Conservation (phyloP, 2,113 vertebrate genomes). For the Excalfactoria chinensis region DNA sequence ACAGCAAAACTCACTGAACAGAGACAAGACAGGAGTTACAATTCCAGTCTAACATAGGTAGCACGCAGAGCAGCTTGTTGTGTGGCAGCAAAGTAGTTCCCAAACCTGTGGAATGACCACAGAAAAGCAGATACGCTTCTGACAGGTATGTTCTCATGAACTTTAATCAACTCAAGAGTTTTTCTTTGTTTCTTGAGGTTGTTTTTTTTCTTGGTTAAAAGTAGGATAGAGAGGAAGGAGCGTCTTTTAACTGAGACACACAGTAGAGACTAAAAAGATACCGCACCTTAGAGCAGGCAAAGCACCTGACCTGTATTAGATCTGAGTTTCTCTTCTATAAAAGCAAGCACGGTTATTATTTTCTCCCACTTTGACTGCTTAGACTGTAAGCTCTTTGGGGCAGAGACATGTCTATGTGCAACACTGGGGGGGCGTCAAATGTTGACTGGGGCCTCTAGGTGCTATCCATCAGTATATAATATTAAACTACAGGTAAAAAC, state of each 20-base stretch:
- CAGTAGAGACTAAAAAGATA: not conserved
- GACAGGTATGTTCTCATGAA: not conserved
- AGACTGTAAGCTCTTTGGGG: conserved; percentile 72
- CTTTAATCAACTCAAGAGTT: not conserved
- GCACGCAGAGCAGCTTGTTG: not conserved
- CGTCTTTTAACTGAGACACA: not conserved
- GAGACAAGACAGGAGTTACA: not conserved
- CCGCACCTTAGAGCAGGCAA: conserved; percentile 34
- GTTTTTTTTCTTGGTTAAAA: not conserved
- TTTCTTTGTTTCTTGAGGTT: not conserved
- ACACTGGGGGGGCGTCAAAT: conserved; percentile 27
- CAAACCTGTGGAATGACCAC: not conserved
- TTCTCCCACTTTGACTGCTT: conserved; percentile 38
- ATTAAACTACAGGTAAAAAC: conserved; percentile 70
- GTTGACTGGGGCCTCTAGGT: conserved; percentile 57
- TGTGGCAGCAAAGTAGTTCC: not conserved
- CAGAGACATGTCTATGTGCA: conserved; percentile 14
- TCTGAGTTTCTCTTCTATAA: not conserved
- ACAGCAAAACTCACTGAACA: not conserved
- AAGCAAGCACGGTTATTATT: not conserved
- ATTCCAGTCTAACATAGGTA: not conserved
- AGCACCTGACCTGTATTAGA: conserved; percentile 6
- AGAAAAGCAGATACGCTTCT: not conserved
- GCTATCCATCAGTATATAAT: conserved; percentile 62
- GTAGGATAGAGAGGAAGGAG: not conserved